Percentiles rank a stretch among this genome's conserved stretches.
phyloP scores from a whole-genome alignment of 2,888 invertebrate species.

The Gari tellinella region DNA sequence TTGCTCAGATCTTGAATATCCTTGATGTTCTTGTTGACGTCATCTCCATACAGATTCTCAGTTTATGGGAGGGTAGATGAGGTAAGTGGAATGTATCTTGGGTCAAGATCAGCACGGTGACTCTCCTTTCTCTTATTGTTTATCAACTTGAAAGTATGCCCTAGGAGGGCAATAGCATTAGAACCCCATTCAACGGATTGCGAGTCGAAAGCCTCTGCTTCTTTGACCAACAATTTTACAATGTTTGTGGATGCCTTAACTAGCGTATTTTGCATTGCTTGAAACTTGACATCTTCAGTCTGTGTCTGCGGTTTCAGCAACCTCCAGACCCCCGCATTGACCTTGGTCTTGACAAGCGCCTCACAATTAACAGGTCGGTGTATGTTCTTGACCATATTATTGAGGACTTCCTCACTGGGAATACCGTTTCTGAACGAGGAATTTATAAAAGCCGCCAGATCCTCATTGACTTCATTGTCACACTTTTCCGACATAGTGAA shows the following conservation, averaged over 20 bases:
- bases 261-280: neutral
- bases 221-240: neutral
- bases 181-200: conserved; percentile 11
- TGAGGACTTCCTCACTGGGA: neutral
- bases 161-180: conserved; percentile 8
- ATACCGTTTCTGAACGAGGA: neutral
- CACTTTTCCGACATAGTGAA: neutral
- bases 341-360: too few relatives aligned
- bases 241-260: neutral
- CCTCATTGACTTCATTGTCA: neutral
- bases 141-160: conserved; percentile 10
- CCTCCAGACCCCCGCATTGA: too few relatives aligned
- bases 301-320: neutral
- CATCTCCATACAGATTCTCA: conserved; percentile 14
- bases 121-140: conserved; percentile 16
- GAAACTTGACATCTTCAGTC: too few relatives aligned
- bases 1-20: neutral
- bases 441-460: neutral
- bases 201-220: neutral
- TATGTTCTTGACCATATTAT: too few relatives aligned
- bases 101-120: conserved; percentile 8
- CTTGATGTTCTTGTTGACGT: conserved; percentile 14
- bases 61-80: conserved; percentile 18
- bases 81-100: conserved; percentile 1
- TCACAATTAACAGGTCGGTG: too few relatives aligned